A percentile compares a stretch with the other conserved stretches of the same genome.
Evolutionary conservation across 2,888 invertebrate genomes (phyloP).

Genomic region (Latrodectus elegans): DNA sequence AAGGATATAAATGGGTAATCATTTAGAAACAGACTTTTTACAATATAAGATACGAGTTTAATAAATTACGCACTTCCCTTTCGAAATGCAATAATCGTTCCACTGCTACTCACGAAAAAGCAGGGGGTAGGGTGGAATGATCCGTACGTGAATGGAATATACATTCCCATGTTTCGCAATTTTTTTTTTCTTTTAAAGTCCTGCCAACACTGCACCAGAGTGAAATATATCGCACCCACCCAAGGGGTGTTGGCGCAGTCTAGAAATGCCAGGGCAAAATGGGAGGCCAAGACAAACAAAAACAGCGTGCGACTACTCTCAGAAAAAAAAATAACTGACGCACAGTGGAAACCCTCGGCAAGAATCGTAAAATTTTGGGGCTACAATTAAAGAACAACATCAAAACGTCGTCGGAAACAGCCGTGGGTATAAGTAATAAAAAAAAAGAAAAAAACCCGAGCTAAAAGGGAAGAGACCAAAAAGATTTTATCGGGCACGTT

Average conservation of each 20-base stretch:
- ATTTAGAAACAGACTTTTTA: too few relatives aligned
- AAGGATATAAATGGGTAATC: too few relatives aligned
- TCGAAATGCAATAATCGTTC: too few relatives aligned
- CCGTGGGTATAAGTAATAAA: conserved; percentile 21
- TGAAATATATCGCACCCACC: conserved; percentile 36
- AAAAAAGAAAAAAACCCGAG: conserved; percentile 36
- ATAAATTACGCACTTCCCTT: too few relatives aligned
- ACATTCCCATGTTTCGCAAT: neutral
- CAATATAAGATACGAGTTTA: too few relatives aligned
- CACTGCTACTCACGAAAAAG: too few relatives aligned
- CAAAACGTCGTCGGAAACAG: conserved; percentile 45
- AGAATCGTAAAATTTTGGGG: conserved; percentile 52
- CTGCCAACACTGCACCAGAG: neutral
- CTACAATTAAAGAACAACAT: conserved; percentile 64
- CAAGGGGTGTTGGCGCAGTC: neutral
- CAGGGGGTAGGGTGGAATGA: too few relatives aligned
- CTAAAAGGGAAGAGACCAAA: neutral
- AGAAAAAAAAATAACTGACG: neutral
- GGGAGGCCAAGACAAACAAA: conserved; percentile 54
- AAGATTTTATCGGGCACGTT: conserved; percentile 49
- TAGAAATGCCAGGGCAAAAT: conserved; percentile 11
- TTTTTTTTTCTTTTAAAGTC: neutral
- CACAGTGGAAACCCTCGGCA: conserved; percentile 32
- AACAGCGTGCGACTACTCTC: conserved; percentile 58
- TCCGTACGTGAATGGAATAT: too few relatives aligned